Evolutionary conservation across 2,113 vertebrate genomes (phyloP).

Genomic region (Perognathus longimembris): DNA sequence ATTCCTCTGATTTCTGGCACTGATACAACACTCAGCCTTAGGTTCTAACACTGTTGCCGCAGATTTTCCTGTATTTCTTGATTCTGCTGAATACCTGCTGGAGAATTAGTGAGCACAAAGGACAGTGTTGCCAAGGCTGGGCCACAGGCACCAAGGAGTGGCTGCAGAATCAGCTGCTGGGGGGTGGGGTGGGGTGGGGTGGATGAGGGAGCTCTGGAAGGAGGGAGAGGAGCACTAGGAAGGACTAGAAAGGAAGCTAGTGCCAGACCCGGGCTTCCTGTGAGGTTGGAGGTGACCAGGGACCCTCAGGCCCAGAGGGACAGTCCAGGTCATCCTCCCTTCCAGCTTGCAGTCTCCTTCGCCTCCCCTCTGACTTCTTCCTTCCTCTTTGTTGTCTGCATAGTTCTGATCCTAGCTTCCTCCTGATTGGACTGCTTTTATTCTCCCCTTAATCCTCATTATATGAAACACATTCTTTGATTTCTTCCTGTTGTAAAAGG

Average conservation of each 20-base stretch:
- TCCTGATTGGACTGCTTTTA: not conserved
- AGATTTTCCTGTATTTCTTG: not conserved
- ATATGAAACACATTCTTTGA: conserved; percentile 53
- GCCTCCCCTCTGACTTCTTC: not conserved
- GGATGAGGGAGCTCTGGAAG: not conserved
- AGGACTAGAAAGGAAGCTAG: not conserved
- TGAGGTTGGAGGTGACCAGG: not conserved
- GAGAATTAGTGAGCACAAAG: conserved; percentile 27
- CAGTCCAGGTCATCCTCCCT: not conserved
- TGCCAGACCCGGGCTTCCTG: not conserved
- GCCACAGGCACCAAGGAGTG: not conserved
- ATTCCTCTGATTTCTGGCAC: not conserved
- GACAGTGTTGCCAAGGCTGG: not conserved
- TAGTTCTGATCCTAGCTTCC: conserved; percentile 31
- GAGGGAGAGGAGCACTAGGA: not conserved
- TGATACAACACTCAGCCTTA: not conserved
- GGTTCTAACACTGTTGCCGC: not conserved
- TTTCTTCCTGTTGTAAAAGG: conserved; percentile 40
- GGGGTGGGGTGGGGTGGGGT: not conserved
- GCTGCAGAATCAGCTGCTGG: not conserved
- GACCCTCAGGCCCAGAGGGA: not conserved
- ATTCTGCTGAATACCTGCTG: not conserved
- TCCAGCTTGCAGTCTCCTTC: not conserved
- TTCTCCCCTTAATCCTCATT: conserved; percentile 37
- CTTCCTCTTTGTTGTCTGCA: not conserved